Percentiles rank a stretch among this genome's conserved stretches.
phyloP scores from a whole-genome alignment of 2,113 vertebrate genomes.

The Coturnix japonica region DNA sequence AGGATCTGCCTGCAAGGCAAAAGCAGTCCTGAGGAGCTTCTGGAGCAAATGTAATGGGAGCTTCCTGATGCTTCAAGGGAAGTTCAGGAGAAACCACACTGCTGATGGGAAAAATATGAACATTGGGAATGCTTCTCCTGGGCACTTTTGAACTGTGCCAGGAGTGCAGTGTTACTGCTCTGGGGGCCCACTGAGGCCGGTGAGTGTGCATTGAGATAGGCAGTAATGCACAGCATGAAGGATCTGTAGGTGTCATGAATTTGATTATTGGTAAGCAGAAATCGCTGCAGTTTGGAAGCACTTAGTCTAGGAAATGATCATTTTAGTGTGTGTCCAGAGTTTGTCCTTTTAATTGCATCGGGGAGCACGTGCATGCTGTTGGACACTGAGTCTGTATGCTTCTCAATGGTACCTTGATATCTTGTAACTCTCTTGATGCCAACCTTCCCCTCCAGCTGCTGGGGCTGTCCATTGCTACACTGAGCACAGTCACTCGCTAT shows the following conservation, averaged over 20 bases:
- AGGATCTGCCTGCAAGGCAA: accelerated
- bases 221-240: not conserved
- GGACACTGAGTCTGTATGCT: not conserved
- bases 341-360: not conserved
- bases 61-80: not conserved
- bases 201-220: accelerated
- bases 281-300: not conserved
- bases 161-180: not conserved
- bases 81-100: not conserved
- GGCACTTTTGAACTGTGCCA: not conserved
- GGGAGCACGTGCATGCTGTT: not conserved
- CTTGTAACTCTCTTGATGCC: not conserved
- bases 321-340: not conserved
- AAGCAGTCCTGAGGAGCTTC: not conserved
- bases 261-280: not conserved
- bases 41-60: not conserved
- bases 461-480: constrained; percentile 31
- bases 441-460: constrained; percentile 63
- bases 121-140: not conserved
- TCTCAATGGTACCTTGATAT: not conserved
- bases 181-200: not conserved
- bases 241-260: not conserved
- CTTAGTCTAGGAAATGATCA: not conserved
- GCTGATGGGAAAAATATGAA: not conserved
- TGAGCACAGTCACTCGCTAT: constrained; percentile 63